Conservation (phyloP, 2,888 invertebrate genomes). For the Troides aeacus region DNA sequence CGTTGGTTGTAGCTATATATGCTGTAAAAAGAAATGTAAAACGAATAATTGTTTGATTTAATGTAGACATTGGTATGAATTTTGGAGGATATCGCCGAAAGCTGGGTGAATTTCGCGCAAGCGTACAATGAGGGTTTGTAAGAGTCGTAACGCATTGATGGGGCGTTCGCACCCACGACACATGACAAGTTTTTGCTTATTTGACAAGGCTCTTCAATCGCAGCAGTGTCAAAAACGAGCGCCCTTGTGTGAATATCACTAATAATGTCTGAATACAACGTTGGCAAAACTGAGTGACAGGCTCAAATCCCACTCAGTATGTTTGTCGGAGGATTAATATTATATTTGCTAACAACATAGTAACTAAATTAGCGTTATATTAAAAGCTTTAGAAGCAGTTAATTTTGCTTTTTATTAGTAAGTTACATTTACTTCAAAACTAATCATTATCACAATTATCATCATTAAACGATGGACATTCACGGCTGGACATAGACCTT, state of each 20-base stretch:
- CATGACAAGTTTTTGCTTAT: conserved; percentile 64
- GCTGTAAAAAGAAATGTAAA: not conserved
- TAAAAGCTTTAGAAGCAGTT: not conserved
- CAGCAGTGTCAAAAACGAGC: conserved; percentile 55
- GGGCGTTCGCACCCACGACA: conserved; percentile 48
- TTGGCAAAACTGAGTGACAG: conserved; percentile 59
- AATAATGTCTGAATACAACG: conserved; percentile 57
- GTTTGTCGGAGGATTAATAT: conserved; percentile 43
- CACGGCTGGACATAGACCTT: no score
- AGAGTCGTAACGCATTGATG: conserved; percentile 42
- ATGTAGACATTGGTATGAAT: conserved; percentile 15
- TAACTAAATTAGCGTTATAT: not conserved
- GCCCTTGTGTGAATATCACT: conserved; percentile 51
- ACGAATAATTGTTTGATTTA: conserved; percentile 16
- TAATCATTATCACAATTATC: no score
- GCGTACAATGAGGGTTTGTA: conserved; percentile 34
- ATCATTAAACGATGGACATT: no score
- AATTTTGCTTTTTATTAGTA: not conserved
- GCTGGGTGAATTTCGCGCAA: conserved; percentile 34
- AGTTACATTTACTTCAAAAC: no score
- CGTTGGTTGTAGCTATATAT: not conserved
- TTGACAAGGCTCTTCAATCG: conserved; percentile 62
- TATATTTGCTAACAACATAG: not conserved
- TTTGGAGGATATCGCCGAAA: conserved; percentile 19
- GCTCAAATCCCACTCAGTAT: conserved; percentile 60